Conservation (phyloP, 2,797 vertebrate genomes). For the Luscinia luscinia region DNA sequence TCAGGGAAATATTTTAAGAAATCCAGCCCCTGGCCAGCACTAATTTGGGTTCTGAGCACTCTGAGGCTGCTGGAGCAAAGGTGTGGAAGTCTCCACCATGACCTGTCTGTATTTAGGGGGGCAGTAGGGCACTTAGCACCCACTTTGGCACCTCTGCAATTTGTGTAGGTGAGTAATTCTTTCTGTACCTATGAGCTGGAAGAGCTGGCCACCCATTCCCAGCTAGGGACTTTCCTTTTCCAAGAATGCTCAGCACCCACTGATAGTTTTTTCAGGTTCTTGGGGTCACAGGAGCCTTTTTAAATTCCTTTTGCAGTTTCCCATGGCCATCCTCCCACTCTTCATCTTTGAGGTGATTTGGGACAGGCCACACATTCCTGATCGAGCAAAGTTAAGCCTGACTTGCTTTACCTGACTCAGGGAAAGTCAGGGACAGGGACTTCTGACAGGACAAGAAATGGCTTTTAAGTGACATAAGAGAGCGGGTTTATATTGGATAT, state of each 20-base stretch:
- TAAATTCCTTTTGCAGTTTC: not conserved
- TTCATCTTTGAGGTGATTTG: too few relatives aligned
- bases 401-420: not conserved
- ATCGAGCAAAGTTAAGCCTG: not conserved
- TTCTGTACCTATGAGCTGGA: not conserved
- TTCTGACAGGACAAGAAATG: not conserved
- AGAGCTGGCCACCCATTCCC: not conserved
- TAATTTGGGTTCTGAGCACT: not conserved
- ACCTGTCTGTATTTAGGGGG: not conserved
- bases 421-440: not conserved
- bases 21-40: not conserved
- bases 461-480: not conserved
- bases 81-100: not conserved
- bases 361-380: not conserved
- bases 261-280: not conserved
- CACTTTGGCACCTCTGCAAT: not conserved
- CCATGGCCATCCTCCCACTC: not conserved
- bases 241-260: not conserved
- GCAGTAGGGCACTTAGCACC: not conserved
- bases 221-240: not conserved
- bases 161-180: not conserved
- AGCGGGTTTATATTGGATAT: rapidly evolving
- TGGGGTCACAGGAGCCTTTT: not conserved
- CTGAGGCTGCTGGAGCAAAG: not conserved
- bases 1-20: not conserved